A percentile compares a stretch with the other conserved stretches of the same genome.
Conservation (phyloP, 1,140 invertebrate species). For the Tribolium madens region DNA sequence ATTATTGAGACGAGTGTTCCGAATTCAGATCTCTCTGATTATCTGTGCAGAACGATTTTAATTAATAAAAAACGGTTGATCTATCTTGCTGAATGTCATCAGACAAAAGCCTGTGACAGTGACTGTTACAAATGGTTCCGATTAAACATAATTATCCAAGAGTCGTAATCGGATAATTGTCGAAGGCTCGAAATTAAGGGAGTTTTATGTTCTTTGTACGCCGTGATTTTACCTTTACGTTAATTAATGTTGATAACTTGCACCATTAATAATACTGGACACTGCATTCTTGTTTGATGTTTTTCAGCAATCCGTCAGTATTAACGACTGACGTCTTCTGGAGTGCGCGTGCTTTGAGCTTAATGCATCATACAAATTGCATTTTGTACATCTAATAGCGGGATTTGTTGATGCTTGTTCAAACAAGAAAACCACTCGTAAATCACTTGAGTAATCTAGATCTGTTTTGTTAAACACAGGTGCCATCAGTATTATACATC, state of each 20-base stretch:
- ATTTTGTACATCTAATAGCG: slow-evolving; percentile 14
- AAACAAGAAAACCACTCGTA: slow-evolving; percentile 12
- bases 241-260: slow-evolving; percentile 36
- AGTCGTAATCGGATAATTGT: slow-evolving; percentile 34
- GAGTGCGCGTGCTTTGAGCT: background rate
- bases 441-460: background rate
- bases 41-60: slow-evolving; percentile 10
- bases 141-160: slow-evolving; percentile 32
- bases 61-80: slow-evolving; percentile 14
- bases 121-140: slow-evolving; percentile 33
- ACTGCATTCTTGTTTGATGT: slow-evolving; percentile 24
- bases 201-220: slow-evolving; percentile 14
- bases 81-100: slow-evolving; percentile 2
- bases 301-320: slow-evolving; percentile 27
- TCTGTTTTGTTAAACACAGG: background rate
- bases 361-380: slow-evolving; percentile 30
- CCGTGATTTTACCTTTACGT: background rate
- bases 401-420: slow-evolving; percentile 26
- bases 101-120: no score
- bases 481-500: background rate
- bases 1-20: no score
- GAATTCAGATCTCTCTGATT: slow-evolving; percentile 17
- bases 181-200: slow-evolving; percentile 20
- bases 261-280: slow-evolving; percentile 24
- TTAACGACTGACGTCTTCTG: slow-evolving; percentile 4